Base-by-base conservation (phyloP, 2,888 invertebrate genomes). In the Adelphocoris suturalis region DNA sequence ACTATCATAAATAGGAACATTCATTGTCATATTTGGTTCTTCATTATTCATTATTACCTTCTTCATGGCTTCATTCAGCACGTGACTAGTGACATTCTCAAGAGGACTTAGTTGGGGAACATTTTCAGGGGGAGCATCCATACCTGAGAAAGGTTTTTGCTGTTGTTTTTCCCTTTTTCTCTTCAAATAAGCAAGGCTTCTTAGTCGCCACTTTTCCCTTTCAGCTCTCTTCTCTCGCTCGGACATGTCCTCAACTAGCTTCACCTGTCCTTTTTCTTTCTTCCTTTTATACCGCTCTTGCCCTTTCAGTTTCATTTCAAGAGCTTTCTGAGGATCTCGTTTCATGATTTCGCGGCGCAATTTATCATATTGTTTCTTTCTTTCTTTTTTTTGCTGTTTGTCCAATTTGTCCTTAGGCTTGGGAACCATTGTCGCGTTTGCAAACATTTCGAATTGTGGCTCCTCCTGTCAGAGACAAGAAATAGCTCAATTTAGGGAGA, bases 401-500 rank as follows among this genome's bases (percentile, higher is more conserved):
- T 75, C 75, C 52, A 37, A 37, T 37, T 52, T 52, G 23, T 68
- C 16, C 9, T 28, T 75, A 4, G 28, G 23, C 4, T 28, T 75
- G 75, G 75, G 75, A 14, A 19, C 75, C 75, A 75, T 75, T 75
- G 5, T 75, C 13, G 75, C 75, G 13, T 2, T 75, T 5, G 52
- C 16, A 52, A 37, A 52, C 13, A 48, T 13, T 13, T 68, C 68
- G 68, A 68, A 68, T 23, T 68, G 16, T 68, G 68, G 68, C 19
- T 23, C 75, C 75, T 75, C 19, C 75, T 75, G 75, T 75, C 75
- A 28, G 75, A 52, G 52, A 48, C n/a, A 75, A 28, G 75, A 75
- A 75, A 75, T 3, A 75, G 19, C 75, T 75, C 1, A 75, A 9
- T 28, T 75, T 37, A 75, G 13, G 7, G 19, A 75, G 12, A 52